A percentile compares a stretch with the other conserved stretches of the same genome.
Conservation (phyloP, 2,113 vertebrate species). For the Pleuronectes platessa region DNA sequence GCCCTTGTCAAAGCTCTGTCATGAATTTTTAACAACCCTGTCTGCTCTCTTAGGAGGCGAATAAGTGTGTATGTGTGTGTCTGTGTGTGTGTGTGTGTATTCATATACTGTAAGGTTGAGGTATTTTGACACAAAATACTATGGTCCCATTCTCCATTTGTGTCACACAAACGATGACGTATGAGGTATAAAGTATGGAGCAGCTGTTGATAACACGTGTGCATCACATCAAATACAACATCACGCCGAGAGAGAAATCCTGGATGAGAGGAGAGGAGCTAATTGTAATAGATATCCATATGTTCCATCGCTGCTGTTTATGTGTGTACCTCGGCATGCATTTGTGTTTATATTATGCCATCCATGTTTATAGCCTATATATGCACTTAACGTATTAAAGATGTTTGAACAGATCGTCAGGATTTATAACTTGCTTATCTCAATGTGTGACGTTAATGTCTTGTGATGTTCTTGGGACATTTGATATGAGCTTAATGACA, state of each 20-base stretch:
- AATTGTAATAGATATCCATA: conserved; percentile 32
- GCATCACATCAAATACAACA: conserved; percentile 20
- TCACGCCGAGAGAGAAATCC: background rate
- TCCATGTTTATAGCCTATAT: background rate
- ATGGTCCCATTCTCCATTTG: conserved; percentile 6
- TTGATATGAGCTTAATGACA: conserved; percentile 20
- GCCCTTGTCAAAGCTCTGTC: conserved; percentile 70
- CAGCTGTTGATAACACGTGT: conserved; percentile 13
- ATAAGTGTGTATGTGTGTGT: conserved; percentile 31
- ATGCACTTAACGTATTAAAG: background rate
- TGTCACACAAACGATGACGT: conserved; percentile 22
- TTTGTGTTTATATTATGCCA: background rate
- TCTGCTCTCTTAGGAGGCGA: conserved; percentile 51
- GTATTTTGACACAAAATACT: conserved; percentile 10
- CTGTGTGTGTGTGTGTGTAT: conserved; percentile 17
- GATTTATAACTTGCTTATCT: background rate
- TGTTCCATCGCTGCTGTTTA: background rate
- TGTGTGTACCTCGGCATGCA: background rate
- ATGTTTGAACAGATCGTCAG: background rate
- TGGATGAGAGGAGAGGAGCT: background rate
- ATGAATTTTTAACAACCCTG: conserved; percentile 78
- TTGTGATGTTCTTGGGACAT: conserved; percentile 35
- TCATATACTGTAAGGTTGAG: conserved; percentile 11
- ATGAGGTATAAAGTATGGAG: conserved; percentile 10
- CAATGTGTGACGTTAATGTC: conserved; percentile 4